Conservation (phyloP, 2,113 vertebrate genomes). For the Ranitomeya imitator region DNA sequence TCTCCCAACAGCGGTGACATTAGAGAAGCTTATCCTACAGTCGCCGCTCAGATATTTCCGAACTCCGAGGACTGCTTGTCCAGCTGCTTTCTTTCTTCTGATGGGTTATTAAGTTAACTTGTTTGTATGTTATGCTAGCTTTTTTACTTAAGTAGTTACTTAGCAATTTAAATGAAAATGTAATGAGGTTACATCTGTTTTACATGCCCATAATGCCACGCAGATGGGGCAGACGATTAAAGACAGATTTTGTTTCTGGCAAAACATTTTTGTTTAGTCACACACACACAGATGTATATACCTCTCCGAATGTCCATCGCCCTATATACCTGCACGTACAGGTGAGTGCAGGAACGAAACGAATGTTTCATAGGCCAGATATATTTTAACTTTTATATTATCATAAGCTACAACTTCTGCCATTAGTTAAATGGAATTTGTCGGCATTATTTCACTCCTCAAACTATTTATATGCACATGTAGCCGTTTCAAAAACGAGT, state of each 20-base stretch:
- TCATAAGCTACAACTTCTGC: too few species aligned
- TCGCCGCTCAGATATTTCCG: slow-evolving; percentile 42
- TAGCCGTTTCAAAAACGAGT: too few species aligned
- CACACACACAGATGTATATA: slow-evolving; percentile 71
- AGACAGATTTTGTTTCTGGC: slow-evolving; percentile 87
- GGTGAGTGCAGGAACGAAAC: background rate
- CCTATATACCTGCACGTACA: background rate
- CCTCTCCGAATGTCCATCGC: background rate
- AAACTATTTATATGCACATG: too few species aligned
- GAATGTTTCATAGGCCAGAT: background rate
- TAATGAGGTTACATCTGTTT: slow-evolving; percentile 99
- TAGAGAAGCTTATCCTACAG: slow-evolving; percentile 6
- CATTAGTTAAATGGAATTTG: too few species aligned
- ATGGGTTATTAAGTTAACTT: slow-evolving; percentile 90
- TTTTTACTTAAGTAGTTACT: slow-evolving; percentile 97
- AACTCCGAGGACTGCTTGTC: slow-evolving; percentile 68
- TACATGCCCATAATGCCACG: slow-evolving; percentile 87
- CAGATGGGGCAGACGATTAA: slow-evolving; percentile 92
- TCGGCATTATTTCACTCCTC: too few species aligned
- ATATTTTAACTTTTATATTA: background rate
- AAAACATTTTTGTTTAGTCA: slow-evolving; percentile 66
- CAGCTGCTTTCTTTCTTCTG: slow-evolving; percentile 89
- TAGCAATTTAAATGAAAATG: slow-evolving; percentile 98
- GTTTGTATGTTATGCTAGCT: slow-evolving; percentile 99
- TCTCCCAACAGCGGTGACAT: background rate